Base-by-base conservation (phyloP, 2,888 invertebrate species). In the Acronicta alni region DNA sequence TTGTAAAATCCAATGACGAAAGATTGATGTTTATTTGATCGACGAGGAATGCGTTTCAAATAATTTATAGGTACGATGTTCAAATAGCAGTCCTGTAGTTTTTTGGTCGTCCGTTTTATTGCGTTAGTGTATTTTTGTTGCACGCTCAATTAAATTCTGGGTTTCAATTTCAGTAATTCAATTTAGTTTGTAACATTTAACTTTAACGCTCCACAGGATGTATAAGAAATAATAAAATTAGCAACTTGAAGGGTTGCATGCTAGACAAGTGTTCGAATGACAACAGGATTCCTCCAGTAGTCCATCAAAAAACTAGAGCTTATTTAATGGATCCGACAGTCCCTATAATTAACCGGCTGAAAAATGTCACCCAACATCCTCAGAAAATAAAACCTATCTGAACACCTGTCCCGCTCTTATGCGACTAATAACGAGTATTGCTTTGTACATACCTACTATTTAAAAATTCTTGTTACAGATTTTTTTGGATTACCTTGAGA, bases 281-380 rank as follows among this genome's bases (percentile, higher is more conserved):
- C 83, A 83, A 75, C 85, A 67, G 81, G 87, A 90, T 90, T 88
- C 87, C 80, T 77, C 67, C 70, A 80, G 81, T 72, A 67, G 79
- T 83, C 65, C 79, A 72, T 88, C 86, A 88, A 92, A 92, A 91
- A 92, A 91, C 86, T 85, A 81, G 79, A 81, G 84, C 84, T 87
- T 87, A 85, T 77, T 85, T 81, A 82, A 68, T 76, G 81, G 84
- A 86, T 58, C 10, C 49, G 44, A 82, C 82, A 82, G 64, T 72
- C 74, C 72, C 79, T 72, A 86, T 87, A 90, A 90, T 91, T 90
- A 91, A 88, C 89, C 83, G 85, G 82, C 86, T 88, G 85, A 88
- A 91, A 92, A 89, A 92, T 93, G 92, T 89, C 89, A 82, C 85
- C 80, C 80, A 75, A 85, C 90, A 89, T 91, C 89, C 89, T 87